phyloP scores from a whole-genome alignment of 2,113 vertebrate species.

The Arothron firmamentum region DNA sequence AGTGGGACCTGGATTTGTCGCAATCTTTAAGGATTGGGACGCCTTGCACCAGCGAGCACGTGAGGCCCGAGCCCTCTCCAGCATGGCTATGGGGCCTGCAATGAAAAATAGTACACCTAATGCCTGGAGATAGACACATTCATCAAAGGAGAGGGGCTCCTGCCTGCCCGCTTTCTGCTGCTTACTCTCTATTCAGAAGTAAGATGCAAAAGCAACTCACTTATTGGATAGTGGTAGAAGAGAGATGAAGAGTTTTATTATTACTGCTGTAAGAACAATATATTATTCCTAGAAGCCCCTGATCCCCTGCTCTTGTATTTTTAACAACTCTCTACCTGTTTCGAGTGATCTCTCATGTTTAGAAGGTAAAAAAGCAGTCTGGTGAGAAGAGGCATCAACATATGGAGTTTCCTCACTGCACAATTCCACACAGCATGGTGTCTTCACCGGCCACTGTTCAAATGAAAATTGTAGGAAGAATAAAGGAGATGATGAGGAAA shows the following conservation, averaged over 20 bases:
- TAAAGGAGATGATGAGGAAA: conserved; percentile 52
- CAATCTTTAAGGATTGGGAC: conserved; percentile 58
- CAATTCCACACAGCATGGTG: conserved; percentile 16
- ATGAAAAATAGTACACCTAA: conserved; percentile 79
- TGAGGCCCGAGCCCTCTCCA: conserved; percentile 51
- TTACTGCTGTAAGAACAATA: conserved; percentile 51
- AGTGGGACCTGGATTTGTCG: conserved; percentile 66
- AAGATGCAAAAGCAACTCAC: conserved; percentile 66
- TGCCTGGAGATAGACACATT: conserved; percentile 77
- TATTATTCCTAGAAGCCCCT: conserved; percentile 36
- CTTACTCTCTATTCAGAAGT: conserved; percentile 48
- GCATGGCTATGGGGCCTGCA: conserved; percentile 60
- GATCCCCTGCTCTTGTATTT: conserved; percentile 12
- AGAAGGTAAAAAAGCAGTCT: conserved; percentile 25
- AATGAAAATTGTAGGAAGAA: conserved; percentile 50
- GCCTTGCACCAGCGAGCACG: conserved; percentile 48
- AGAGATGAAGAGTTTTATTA: conserved; percentile 58
- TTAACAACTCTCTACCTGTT: conserved; percentile 18
- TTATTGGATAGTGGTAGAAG: conserved; percentile 61
- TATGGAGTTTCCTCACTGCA: conserved; percentile 26
- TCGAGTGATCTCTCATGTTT: conserved; percentile 40
- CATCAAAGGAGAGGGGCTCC: conserved; percentile 66
- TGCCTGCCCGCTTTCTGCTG: conserved; percentile 55
- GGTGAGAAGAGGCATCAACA: conserved; percentile 31
- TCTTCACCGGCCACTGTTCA: conserved; percentile 38